Base-by-base conservation (phyloP, 2,888 invertebrate species). In the Stenichneumon culpator region DNA sequence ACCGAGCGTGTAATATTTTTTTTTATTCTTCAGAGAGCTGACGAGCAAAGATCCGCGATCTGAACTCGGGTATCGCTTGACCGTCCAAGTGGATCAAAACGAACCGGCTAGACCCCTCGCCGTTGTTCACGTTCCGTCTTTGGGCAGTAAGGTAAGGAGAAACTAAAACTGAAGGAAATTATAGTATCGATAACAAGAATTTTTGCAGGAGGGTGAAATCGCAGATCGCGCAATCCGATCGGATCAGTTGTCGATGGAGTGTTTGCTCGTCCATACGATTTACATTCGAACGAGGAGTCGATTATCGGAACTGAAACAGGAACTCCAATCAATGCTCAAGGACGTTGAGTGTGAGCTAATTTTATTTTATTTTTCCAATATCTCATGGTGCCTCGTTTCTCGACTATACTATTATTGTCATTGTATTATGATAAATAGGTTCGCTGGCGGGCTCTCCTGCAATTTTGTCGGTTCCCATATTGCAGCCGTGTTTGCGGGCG, bases 241-340 rank as follows among this genome's bases (percentile, higher is more conserved):
- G 32, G 98, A 98, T 94, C 96, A 98, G 91, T 95, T 99, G n/a
- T 98, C 99, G 5, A 97, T 99, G 96, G 99, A 99, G 95, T 96
- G 98, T 52, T 95, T 99, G 75, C 95, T 99, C 52, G 98, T 99
- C 6, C 98, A 99, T 93, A 99, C 99, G 0, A 98, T 99, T 89
- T 99, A 99, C 92, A 97, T 99, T 79, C 96, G 99, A 88, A 98
- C 98, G 0, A 96, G 97, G 77, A 97, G 97, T 87, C 95, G 99
- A 63, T 95, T 99, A 16, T 96, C 96, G 54, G 98, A 98, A 92
- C 95, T 98, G 47, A 97, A 97, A 93, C 96, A 97, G 86, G 96
- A 97, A 91, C 94, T 98, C 72, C 96, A 96, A 89, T 95, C 96
- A 50, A 95, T 97, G 93, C 93, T 97, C 44, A 96, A 96, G 92